Base-by-base conservation (phyloP, 2,797 vertebrate species). In the Semaprochilodus insignis region DNA sequence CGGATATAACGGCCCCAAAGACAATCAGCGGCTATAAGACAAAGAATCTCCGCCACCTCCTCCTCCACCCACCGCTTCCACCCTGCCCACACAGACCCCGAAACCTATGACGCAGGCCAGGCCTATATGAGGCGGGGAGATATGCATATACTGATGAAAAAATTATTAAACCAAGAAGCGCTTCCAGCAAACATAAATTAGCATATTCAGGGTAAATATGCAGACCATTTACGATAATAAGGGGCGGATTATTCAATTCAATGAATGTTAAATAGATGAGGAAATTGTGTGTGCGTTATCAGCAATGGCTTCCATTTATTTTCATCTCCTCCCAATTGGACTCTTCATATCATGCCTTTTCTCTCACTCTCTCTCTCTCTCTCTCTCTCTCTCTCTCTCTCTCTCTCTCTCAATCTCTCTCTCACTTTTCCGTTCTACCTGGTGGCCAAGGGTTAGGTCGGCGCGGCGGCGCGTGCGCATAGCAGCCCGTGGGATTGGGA, bases 211-310 rank as follows among this genome's bases (percentile, higher is more conserved):
- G 96, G 97, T 97, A 98, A 98, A 98, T 97, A 97, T 97, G 96
- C 96, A 97, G 96, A 95, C 95, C 96, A 97, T 97, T 97, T 96
- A 97, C 97, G 98, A 99, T 99, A 99, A 99, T 99, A 97, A 97
- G 95, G 72, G 94, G 66, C 95, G 97, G 97, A 99, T 99, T 99
- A 99, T 99, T 98, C 97, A 97, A 97, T 98, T 96, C 98, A 99
- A 99, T 99, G 98, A 99, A 99, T 99, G 98, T 98, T 99, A 99
- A 99, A 97, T 97, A 99, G 98, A 96, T 95, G 92, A 95, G 93
- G 91, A 94, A 95, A 96, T 95, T 94, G 92, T 85, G 77, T 92
- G 93, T 62, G 91, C 92, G 97, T 99, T 98, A 99, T 98, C 97
- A 97, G 57, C 93, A 91, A 71, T 90, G 94, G 93, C 96, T 94